These are phyloP conservation scores for Macrotrachela quadricornifera DNA, from an alignment of 1,140 invertebrate genomes.

Conservation along the genomic window DNA sequence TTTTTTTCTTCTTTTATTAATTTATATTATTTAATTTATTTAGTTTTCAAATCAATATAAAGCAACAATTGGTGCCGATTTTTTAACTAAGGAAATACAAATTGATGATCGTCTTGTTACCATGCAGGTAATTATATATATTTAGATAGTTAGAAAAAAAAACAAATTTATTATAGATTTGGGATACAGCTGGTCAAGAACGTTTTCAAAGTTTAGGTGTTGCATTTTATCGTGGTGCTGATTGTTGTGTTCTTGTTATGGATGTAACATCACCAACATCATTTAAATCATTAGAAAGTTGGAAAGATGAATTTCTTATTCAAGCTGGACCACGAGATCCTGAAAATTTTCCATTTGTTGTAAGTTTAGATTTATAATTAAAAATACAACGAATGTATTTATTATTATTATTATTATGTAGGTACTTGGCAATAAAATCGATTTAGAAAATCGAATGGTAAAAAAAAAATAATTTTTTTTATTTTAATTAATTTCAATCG, in stretches of 20 bases:
- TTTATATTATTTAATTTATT: conserved; percentile 42
- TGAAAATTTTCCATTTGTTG: conserved; percentile 98
- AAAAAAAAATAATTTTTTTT: background rate
- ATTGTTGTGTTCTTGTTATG: conserved; percentile 91
- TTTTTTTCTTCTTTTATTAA: too few relatives aligned
- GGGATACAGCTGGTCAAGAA: conserved; percentile 9
- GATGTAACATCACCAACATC: conserved; percentile 91
- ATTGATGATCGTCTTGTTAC: conserved; percentile 94
- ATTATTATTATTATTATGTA: too few relatives aligned
- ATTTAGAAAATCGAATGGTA: conserved; percentile 59
- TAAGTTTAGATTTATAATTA: conserved; percentile 33
- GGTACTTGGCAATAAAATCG: conserved; percentile 81
- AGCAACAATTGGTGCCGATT: conserved; percentile 98
- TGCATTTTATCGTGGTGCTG: conserved; percentile 96
- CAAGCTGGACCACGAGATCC: conserved; percentile 79
- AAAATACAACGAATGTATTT: too few relatives aligned
- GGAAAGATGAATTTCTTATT: conserved; percentile 97
- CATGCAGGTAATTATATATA: conserved; percentile 55
- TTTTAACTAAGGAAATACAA: conserved; percentile 94
- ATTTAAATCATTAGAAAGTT: conserved; percentile 93
- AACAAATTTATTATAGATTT: conserved; percentile 19
- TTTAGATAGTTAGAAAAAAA: too few relatives aligned
- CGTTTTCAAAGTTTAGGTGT: conserved; percentile 70
- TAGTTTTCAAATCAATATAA: conserved; percentile 99
- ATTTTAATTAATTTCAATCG: background rate